Base-by-base conservation (phyloP, 2,888 invertebrate genomes). In the Drosophila paramelanica region DNA sequence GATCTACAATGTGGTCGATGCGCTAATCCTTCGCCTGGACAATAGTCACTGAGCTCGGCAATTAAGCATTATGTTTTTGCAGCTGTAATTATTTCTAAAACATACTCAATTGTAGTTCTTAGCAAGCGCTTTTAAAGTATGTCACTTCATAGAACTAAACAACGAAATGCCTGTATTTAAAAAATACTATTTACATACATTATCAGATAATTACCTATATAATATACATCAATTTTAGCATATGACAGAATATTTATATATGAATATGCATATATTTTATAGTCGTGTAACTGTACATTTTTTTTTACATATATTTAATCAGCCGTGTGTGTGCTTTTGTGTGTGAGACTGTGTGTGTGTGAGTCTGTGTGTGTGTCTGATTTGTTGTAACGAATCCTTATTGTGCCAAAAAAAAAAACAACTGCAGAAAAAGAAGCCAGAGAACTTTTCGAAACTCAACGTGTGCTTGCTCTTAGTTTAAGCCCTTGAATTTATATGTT, bases 1-100 rank as follows among this genome's bases (percentile, higher is more conserved):
- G 93, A 96, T 98, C 83, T 96, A 94, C 91, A 95, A 95, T 33
- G 94, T 95, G 73, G 96, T 97, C 17, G 97, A 97, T 90, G 95
- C 94, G 79, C 93, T 95, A 60, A 88, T 92, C 60, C 77, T 91
- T 67, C 92, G 92, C 59, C 86, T 91, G 76, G 91, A 91, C 62
- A 91, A 90, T 81, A 91, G 85, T 83, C 90, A 89, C 73, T 90
- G 84, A 74, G 52, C 43, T 27, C 33, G 23, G 36, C 36, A 47
- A 33, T 25, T 39, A 27, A 39, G 10, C 31, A 60, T 17, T 66
- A 10, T 14, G 33, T 50, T 53, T 55, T 20, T 41, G 31, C 38
- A 57, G 52, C 53, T 60, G 56, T 69, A 60, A 66, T 60, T 64
- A 67, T 41, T 62, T 59, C 39, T 36, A 59, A 51, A 46, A 7